phyloP scores from a whole-genome alignment of 2,797 vertebrate genomes.

The Tadarida brasiliensis region DNA sequence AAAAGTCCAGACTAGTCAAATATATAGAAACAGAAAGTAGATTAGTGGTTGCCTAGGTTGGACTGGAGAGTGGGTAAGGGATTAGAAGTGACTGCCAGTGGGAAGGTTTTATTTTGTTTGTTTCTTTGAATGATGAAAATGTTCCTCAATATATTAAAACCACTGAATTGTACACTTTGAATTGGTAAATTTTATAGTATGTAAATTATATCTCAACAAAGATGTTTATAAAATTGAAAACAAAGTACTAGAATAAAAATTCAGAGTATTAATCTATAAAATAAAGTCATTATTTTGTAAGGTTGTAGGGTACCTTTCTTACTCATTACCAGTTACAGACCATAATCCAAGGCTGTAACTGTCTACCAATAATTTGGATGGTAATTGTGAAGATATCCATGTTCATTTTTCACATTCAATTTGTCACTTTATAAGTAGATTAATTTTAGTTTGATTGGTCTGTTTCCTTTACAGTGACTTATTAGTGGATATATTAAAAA shows the following conservation, averaged over 20 bases:
- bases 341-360: background rate
- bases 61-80: no score
- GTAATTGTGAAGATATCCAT: background rate
- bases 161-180: no score
- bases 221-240: no score
- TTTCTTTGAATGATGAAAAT: no score
- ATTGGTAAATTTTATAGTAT: no score
- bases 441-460: background rate
- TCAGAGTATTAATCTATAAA: background rate
- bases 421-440: background rate
- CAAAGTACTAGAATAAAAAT: background rate
- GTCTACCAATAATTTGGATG: background rate
- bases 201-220: no score
- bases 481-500: background rate
- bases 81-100: no score
- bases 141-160: no score
- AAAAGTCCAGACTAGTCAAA: no score
- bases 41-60: no score
- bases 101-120: no score
- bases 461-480: conserved; percentile 3
- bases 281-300: background rate
- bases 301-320: background rate
- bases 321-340: background rate
- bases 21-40: no score
- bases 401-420: background rate